Evolutionary conservation across 2,888 invertebrate genomes (phyloP), one percentile per base, ranked within the genome.

Genomic region (Habrosyne pyritoides): DNA sequence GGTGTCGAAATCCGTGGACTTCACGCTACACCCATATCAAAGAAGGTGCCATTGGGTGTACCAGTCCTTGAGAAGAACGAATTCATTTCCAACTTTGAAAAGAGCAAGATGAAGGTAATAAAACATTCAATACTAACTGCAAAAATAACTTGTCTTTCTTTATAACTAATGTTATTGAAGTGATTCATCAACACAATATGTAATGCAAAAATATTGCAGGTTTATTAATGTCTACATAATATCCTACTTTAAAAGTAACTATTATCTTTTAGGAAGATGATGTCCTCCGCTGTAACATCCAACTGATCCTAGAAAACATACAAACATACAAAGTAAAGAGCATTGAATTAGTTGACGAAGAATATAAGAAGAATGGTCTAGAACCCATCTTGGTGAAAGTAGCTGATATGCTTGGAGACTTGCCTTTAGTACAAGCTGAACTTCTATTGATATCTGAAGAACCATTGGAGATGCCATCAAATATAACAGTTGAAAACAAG

Each of bases 1-100:
- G 97, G 96, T 57, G 95, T 97, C 0, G 96, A 96, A 84, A 89
- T 98, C 6, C 93, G 95, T 53, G 97, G 97, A 3, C 87, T 98
- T 0, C 94, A 95, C 66, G 96, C 96, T 0, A 96, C 95, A 56
- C 94, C 96, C 0, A 97, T 98, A 46, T 94, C 96, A 0, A 93
- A 95, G 64, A 94, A 94, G 49, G 90, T 94, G 60, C 94, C 95
- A 18, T 94, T 96, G 24, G 95, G 95, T 10, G 92, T 95, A n/a
- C 97, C 97, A 1, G 95, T 96, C 0, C 83, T 97, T 21, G 97
- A 98, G 81, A 94, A 94, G 78, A 96, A 96, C 76, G 89, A 93
- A 59, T 97, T 97, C 75, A 78, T 97, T 8, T 94, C 97, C 0
- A 95, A 96, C 81, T 87, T 77, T 57, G 86, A 84, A 59, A 86